phyloP scores from a whole-genome alignment of 2,888 invertebrate genomes.

The Caenorhabditis macrosperma region DNA sequence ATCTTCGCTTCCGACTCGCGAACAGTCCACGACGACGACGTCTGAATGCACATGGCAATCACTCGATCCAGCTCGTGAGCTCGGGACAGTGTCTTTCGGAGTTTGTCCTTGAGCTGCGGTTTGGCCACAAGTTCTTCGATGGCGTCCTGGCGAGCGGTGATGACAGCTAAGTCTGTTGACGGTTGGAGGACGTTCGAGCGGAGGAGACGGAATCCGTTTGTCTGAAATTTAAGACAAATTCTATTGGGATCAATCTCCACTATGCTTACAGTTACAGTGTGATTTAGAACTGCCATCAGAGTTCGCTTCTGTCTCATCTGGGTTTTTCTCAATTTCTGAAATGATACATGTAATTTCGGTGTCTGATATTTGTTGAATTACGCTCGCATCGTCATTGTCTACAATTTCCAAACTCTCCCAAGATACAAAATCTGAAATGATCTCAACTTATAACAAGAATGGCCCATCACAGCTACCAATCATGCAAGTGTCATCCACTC shows the following conservation, averaged over 20 bases:
- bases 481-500: constrained; percentile 88
- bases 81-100: constrained; percentile 80
- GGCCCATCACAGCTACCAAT: constrained; percentile 86
- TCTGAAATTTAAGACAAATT: no score
- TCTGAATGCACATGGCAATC: constrained; percentile 83
- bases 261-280: constrained; percentile 84
- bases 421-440: constrained; percentile 87
- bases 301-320: constrained; percentile 79
- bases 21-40: constrained; percentile 69
- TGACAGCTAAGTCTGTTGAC: constrained; percentile 85
- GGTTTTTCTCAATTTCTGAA: constrained; percentile 37
- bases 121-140: constrained; percentile 87
- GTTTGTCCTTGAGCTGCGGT: constrained; percentile 68
- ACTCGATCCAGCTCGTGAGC: constrained; percentile 89
- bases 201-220: constrained; percentile 87
- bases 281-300: constrained; percentile 85
- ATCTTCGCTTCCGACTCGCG: constrained; percentile 87
- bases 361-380: constrained; percentile 78
- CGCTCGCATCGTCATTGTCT: constrained; percentile 40
- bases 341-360: constrained; percentile 82
- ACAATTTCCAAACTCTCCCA: constrained; percentile 85
- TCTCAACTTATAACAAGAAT: constrained; percentile 6
- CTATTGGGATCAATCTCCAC: no score
- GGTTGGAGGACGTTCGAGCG: constrained; percentile 88
- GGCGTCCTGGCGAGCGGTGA: constrained; percentile 86